phyloP scores from a whole-genome alignment of 2,797 vertebrate species.

The Garrulus glandarius region DNA sequence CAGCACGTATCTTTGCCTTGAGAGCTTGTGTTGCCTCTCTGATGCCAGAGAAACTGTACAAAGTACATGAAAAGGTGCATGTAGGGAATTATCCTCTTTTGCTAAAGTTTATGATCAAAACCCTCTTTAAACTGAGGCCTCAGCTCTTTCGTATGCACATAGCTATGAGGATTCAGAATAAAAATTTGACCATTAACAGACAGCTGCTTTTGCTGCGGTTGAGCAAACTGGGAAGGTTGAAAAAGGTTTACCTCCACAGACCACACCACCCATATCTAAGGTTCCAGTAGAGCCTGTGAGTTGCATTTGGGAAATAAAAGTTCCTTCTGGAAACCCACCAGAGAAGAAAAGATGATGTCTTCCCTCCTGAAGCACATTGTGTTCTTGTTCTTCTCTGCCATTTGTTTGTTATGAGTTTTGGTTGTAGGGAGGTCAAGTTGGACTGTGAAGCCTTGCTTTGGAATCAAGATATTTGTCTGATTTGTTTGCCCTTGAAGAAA shows the following conservation, averaged over 20 bases:
- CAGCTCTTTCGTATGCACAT: neutral
- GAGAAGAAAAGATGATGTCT: neutral
- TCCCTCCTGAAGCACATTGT: neutral
- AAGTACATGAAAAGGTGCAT: neutral
- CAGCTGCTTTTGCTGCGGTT: neutral
- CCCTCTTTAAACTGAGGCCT: neutral
- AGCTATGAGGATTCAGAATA: neutral
- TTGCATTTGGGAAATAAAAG: neutral
- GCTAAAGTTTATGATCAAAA: neutral
- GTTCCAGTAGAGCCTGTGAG: neutral
- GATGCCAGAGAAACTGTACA: neutral
- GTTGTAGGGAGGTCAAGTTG: neutral
- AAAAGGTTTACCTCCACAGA: neutral
- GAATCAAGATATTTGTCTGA: conserved; percentile 22
- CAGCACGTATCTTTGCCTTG: neutral
- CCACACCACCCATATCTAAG: neutral
- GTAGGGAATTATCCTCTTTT: neutral
- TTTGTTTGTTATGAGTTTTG: neutral
- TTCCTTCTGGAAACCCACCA: neutral
- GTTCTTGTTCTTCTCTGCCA: neutral
- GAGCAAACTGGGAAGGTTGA: neutral
- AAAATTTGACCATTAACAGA: neutral
- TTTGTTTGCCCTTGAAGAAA: conserved; percentile 46
- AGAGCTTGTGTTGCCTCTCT: neutral
- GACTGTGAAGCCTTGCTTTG: neutral